phyloP scores from a whole-genome alignment of 1,140 invertebrate genomes.

The roundworm (Caenorhabditis elegans) region WBcel235 BX284606.5:9805501-9806000 shows the following conservation, averaged over 20 bases:
- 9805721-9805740: background rate
- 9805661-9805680: slow-evolving; percentile 11
- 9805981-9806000: slow-evolving; percentile 61
- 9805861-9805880: slow-evolving; percentile 62
- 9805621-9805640: background rate
- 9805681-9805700: slow-evolving; percentile 4
- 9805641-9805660: slow-evolving; percentile 20
- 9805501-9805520: too few species aligned
- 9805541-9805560: too few species aligned
- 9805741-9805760: background rate
- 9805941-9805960: slow-evolving; percentile 9
- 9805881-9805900: slow-evolving; percentile 63
- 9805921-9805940: background rate
- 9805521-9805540: too few species aligned
- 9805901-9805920: slow-evolving; percentile 51
- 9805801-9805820: slow-evolving; percentile 65
- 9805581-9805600: background rate
- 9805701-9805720: background rate
- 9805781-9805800: slow-evolving; percentile 66
- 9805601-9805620: background rate
- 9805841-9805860: slow-evolving; percentile 63
- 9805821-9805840: slow-evolving; percentile 59
- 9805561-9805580: too few species aligned
- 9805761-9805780: slow-evolving; percentile 44
- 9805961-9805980: slow-evolving; percentile 65